A percentile compares a stretch with the other conserved stretches of the same genome.
phyloP scores from a whole-genome alignment of 2,797 vertebrate genomes.

The Anguilla obscura region DNA sequence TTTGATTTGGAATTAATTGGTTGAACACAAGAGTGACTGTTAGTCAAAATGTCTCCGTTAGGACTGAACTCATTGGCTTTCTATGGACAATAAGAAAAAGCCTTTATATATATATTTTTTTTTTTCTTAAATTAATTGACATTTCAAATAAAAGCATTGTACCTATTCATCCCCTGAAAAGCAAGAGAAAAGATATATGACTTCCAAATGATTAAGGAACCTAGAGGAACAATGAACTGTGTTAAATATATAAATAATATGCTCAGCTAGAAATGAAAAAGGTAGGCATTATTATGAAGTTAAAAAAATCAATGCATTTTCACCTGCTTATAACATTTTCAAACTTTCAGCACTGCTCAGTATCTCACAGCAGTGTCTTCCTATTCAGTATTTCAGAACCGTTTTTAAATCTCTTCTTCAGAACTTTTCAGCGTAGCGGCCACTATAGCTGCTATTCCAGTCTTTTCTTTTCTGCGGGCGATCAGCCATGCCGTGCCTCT shows the following conservation, averaged over 20 bases:
- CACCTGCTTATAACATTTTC: neutral
- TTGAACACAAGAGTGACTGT: constrained; percentile 16
- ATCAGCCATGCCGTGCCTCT: neutral
- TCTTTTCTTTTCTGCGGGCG: neutral
- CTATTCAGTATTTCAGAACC: neutral
- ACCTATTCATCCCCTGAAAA: neutral
- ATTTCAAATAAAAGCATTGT: neutral
- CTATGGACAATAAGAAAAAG: neutral
- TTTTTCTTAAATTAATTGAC: neutral
- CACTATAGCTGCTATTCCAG: neutral
- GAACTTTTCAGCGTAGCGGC: neutral
- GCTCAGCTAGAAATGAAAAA: neutral
- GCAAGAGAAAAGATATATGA: neutral
- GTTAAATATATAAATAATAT: constrained; percentile 3
- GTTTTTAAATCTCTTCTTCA: neutral
- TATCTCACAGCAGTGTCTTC: neutral
- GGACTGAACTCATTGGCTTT: neutral
- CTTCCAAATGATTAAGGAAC: neutral
- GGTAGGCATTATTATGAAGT: neutral
- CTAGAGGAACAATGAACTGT: neutral
- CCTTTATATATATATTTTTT: neutral
- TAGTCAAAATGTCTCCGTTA: neutral
- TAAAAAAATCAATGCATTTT: neutral
- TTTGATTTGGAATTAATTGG: constrained; percentile 28
- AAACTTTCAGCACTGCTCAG: neutral